Conservation (phyloP, 2,888 invertebrate genomes). For the Sphaerophoria taeniata region DNA sequence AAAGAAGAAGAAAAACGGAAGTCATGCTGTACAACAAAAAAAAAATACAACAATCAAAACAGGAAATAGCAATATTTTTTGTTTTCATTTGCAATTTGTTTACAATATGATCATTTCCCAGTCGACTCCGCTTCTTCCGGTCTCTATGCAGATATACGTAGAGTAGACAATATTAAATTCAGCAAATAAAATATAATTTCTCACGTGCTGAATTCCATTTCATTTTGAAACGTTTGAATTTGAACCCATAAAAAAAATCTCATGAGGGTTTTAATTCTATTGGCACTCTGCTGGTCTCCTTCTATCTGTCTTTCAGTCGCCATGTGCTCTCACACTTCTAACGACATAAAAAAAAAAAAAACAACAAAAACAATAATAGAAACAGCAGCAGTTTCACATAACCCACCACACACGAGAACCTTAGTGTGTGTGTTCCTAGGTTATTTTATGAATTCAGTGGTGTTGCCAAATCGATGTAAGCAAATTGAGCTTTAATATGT, state of each 20-base stretch:
- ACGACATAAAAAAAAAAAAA: too few relatives aligned
- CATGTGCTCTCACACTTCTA: conserved; percentile 53
- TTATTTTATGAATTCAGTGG: too few relatives aligned
- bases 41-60: conserved; percentile 15
- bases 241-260: conserved; percentile 20
- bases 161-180: conserved; percentile 47
- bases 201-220: conserved; percentile 66
- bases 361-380: conserved; percentile 40
- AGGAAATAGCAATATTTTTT: conserved; percentile 23
- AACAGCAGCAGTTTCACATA: conserved; percentile 50
- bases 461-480: too few relatives aligned
- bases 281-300: conserved; percentile 65
- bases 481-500: too few relatives aligned
- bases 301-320: conserved; percentile 34
- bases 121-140: conserved; percentile 40
- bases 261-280: conserved; percentile 42
- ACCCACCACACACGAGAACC: conserved; percentile 50
- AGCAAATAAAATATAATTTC: conserved; percentile 47
- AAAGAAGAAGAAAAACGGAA: neutral
- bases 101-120: conserved; percentile 2
- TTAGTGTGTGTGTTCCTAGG: too few relatives aligned
- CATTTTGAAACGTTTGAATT: conserved; percentile 21
- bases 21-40: neutral
- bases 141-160: neutral
- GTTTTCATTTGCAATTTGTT: conserved; percentile 14